Evolutionary conservation across 2,113 vertebrate genomes (phyloP).

Genomic region (Anolis sagrei): DNA sequence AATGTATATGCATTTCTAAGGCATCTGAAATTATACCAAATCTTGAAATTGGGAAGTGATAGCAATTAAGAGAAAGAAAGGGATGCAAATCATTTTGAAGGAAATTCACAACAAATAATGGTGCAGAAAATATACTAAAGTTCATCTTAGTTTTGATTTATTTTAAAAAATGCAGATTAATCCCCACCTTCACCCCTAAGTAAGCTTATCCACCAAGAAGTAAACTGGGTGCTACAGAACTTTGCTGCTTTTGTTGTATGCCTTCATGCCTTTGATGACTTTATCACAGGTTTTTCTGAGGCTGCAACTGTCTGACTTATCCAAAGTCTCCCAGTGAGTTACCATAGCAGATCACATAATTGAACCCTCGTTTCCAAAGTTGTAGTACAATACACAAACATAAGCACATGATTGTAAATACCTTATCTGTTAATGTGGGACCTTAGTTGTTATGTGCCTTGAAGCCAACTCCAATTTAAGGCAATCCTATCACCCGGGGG

Average conservation of each 20-base stretch:
- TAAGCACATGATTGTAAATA: background rate
- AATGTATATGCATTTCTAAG: background rate
- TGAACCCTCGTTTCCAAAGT: background rate
- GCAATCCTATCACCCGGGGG: background rate
- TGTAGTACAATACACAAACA: background rate
- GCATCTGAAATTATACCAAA: background rate
- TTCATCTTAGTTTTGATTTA: too few relatives aligned
- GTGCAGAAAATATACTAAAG: background rate
- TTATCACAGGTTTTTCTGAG: too few relatives aligned
- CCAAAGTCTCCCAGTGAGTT: too few relatives aligned
- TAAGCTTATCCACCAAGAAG: too few relatives aligned
- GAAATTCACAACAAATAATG: background rate
- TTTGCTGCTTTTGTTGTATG: too few relatives aligned
- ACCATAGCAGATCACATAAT: too few relatives aligned
- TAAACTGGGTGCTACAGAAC: too few relatives aligned
- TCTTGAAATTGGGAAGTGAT: background rate
- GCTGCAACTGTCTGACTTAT: too few relatives aligned
- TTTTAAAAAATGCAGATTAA: background rate
- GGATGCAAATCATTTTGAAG: background rate
- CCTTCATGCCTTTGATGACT: too few relatives aligned
- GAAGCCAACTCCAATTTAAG: background rate
- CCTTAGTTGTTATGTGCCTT: background rate
- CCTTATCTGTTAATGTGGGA: background rate
- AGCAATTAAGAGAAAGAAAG: background rate
- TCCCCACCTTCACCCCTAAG: too few relatives aligned